These are phyloP conservation scores for Taxidea taxus DNA, from an alignment of 2,113 vertebrate genomes.

Conservation along the genomic window DNA sequence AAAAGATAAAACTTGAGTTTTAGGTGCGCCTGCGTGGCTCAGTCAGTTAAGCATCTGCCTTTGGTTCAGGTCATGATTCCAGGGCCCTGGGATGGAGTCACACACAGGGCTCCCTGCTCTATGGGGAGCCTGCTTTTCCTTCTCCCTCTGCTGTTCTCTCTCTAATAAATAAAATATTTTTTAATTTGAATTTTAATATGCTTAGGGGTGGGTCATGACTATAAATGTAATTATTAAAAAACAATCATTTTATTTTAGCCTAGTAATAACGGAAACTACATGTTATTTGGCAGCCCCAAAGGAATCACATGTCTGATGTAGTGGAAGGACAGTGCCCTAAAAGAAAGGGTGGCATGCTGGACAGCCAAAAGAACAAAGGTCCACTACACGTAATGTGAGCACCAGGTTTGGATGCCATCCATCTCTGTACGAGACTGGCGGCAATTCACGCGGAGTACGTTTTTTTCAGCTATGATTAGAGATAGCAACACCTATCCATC, in stretches of 20 bases:
- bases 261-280: neutral
- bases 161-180: neutral
- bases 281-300: neutral
- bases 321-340: neutral
- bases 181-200: neutral
- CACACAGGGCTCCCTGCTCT: neutral
- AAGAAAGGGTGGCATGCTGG: neutral
- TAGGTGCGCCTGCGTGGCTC: neutral
- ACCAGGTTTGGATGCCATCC: neutral
- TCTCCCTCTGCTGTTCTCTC: neutral
- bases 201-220: neutral
- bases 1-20: slow-evolving; percentile 11
- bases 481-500: neutral
- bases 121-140: neutral
- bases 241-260: neutral
- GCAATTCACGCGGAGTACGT: neutral
- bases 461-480: neutral
- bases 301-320: neutral
- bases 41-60: neutral
- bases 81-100: neutral
- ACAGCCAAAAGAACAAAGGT: neutral
- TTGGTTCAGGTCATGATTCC: neutral
- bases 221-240: neutral
- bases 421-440: neutral
- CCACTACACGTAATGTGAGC: neutral